Evolutionary conservation across 2,113 vertebrate species (phyloP).

Genomic region (Salvator merianae): DNA sequence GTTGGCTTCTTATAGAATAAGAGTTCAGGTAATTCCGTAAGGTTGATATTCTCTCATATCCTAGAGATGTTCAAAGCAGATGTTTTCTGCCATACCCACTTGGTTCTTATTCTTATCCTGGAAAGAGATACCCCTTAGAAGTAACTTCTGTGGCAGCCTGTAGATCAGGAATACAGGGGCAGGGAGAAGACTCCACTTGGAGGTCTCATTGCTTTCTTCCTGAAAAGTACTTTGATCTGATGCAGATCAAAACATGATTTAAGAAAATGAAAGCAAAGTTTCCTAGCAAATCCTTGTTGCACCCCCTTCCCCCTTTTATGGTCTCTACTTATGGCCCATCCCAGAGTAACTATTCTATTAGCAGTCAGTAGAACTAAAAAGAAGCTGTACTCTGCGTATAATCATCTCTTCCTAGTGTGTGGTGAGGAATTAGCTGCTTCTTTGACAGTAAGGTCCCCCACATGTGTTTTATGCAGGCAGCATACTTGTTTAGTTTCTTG

Average conservation of each 20-base stretch:
- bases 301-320: too few species aligned
- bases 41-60: background rate
- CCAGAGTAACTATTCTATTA: background rate
- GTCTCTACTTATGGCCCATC: too few species aligned
- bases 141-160: too few species aligned
- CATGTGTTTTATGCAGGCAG: background rate
- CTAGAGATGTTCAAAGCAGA: background rate
- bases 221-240: too few species aligned
- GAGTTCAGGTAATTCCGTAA: background rate
- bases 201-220: too few species aligned
- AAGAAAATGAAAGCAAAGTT: too few species aligned
- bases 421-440: background rate
- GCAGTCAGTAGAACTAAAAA: background rate
- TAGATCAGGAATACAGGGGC: too few species aligned
- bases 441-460: background rate
- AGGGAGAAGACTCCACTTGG: too few species aligned
- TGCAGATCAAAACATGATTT: too few species aligned
- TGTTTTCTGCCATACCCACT: background rate
- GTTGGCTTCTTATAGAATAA: background rate
- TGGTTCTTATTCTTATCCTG: background rate
- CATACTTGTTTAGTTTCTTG: background rate
- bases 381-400: background rate
- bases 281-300: too few species aligned
- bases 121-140: background rate
- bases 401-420: background rate